phyloP scores from a whole-genome alignment of 2,113 vertebrate species.

The Rhizomys pruinosus region DNA sequence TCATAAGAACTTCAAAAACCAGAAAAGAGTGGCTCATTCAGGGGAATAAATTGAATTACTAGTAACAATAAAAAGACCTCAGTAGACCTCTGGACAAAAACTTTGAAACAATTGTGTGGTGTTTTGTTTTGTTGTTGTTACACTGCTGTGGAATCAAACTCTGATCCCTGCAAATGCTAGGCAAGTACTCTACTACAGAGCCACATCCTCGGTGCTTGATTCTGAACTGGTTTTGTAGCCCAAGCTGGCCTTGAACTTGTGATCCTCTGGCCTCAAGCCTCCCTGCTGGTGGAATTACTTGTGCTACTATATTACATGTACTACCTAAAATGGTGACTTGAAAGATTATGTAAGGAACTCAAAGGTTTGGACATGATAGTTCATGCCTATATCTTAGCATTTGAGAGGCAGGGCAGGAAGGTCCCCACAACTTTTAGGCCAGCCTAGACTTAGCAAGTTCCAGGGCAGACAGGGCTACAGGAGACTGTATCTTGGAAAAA shows the following conservation, averaged over 20 bases:
- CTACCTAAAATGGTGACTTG: neutral
- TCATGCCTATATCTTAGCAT: neutral
- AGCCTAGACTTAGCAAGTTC: neutral
- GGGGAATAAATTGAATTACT: neutral
- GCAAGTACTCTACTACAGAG: neutral
- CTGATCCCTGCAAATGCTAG: neutral
- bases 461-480: neutral
- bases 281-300: neutral
- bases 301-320: too few species aligned
- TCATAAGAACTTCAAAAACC: neutral
- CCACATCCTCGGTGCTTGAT: neutral
- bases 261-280: neutral
- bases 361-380: neutral
- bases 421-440: too few species aligned
- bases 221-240: neutral
- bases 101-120: neutral
- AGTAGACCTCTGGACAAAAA: neutral
- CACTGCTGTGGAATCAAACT: neutral
- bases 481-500: too few species aligned
- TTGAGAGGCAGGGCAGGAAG: neutral
- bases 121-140: neutral
- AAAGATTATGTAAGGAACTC: neutral
- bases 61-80: neutral
- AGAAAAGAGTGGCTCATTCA: neutral
- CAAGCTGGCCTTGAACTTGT: neutral